Evolutionary conservation across 2,888 invertebrate genomes (phyloP), one percentile per base, ranked within the genome.

Genomic region (Achlya flavicornis): DNA sequence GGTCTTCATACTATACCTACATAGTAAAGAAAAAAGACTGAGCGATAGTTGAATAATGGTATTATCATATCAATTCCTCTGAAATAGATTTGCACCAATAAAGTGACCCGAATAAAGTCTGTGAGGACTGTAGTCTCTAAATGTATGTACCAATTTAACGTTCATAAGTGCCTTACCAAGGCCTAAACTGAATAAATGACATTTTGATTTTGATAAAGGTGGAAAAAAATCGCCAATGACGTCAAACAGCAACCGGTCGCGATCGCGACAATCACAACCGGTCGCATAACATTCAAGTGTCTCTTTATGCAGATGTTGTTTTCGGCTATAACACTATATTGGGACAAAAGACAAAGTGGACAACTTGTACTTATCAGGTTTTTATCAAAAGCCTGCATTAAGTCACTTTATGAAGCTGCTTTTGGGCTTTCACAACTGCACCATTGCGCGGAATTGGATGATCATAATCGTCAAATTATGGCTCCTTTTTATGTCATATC

Each of bases 301-400:
- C 46, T n/a, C 53, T 53, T 53, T 19, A 53, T 19, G 8, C 16
- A 53, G 8, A 53, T 10, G 8, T 53, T 19, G 19, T 19, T 10
- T 19, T 53, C 53, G 53, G n/a, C 53, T 10, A 53, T 53, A 53
- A 53, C 53, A 53, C 53, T 53, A 16, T 19, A 53, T 53, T 53
- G 53, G 53, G 53, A 53, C 19, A 7, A n/a, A n/a, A 19, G 19
- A 53, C 53, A 53, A 53, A 53, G 53, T 53, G 53, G 53, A 53
- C 53, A 53, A 53, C 53, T 19, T 53, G 53, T 19, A 53, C 53
- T 53, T 53, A 53, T 53, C 53, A 53, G 53, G 1, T 53, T 53
- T 53, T 53, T 53, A 53, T 53, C 53, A 53, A 6, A 19, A 7
- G 19, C 16, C 7, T 3, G 7, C 53, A 53, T 19, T 10, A 19